A percentile compares a stretch with the other conserved stretches of the same genome.
Conservation (phyloP, 1,140 invertebrate genomes). For the Solenopsis invicta region DNA sequence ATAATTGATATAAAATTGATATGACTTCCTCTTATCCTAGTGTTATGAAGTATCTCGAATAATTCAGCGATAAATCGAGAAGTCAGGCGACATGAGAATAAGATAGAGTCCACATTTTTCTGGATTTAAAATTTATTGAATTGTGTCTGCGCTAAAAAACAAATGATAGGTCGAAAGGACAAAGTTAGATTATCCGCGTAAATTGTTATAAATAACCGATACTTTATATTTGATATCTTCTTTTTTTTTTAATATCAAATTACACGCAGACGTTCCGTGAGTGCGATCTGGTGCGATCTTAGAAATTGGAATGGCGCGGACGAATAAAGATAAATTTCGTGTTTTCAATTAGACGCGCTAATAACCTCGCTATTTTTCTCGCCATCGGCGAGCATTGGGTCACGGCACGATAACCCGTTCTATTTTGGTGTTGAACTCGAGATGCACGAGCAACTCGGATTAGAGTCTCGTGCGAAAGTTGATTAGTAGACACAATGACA, state of each 20-base stretch:
- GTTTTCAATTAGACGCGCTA: conserved; percentile 10
- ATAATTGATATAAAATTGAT: no score
- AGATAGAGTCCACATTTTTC: background rate
- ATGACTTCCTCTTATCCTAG: no score
- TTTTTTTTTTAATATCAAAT: background rate
- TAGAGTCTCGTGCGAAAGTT: conserved; percentile 7
- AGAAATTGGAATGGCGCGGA: background rate
- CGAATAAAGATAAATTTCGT: background rate
- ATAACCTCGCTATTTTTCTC: conserved; percentile 6
- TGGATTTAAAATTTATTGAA: background rate
- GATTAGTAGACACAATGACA: conserved; percentile 11
- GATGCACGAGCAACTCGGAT: background rate
- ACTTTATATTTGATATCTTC: background rate
- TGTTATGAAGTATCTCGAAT: background rate
- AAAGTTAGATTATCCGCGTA: no score
- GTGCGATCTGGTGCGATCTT: background rate
- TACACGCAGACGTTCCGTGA: background rate
- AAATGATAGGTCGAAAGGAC: background rate
- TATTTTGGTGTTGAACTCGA: conserved; percentile 12
- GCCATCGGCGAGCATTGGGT: background rate
- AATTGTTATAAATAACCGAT: background rate
- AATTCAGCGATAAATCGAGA: background rate
- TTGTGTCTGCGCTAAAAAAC: background rate
- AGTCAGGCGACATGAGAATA: background rate
- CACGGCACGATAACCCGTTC: conserved; percentile 37